A percentile compares a stretch with the other conserved stretches of the same genome.
These are phyloP conservation scores for Rhipidura dahli DNA, from an alignment of 2,113 vertebrate genomes.

Conservation along the genomic window DNA sequence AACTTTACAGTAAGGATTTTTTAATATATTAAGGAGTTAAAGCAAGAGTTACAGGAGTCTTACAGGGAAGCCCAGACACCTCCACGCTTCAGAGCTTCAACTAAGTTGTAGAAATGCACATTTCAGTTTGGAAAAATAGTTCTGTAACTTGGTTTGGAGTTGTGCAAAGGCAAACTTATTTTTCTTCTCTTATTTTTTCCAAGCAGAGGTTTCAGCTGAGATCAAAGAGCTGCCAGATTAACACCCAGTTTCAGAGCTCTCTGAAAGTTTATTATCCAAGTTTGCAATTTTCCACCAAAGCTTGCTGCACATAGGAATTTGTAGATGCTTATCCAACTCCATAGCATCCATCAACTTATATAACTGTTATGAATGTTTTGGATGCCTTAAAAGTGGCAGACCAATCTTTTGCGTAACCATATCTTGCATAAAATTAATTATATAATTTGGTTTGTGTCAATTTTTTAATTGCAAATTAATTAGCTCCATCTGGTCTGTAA, in stretches of 20 bases:
- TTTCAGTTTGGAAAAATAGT: not conserved
- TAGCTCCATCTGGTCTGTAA: slow-evolving; percentile 71
- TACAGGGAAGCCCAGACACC: not conserved
- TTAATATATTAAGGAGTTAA: not conserved
- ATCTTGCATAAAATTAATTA: slow-evolving; percentile 64
- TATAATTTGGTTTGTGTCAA: slow-evolving; percentile 68
- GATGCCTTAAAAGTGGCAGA: not conserved
- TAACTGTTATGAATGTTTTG: not conserved
- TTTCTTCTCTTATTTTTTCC: not conserved
- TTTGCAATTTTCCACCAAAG: not conserved
- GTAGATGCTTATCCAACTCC: not conserved
- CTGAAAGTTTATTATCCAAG: not conserved
- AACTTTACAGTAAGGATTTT: not conserved
- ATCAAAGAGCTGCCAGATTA: not conserved
- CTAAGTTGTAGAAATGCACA: not conserved
- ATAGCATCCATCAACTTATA: not conserved
- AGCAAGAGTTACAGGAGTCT: not conserved
- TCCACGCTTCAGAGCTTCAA: not conserved
- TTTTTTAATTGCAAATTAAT: slow-evolving; percentile 78
- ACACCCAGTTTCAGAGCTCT: not conserved
- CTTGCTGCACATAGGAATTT: not conserved
- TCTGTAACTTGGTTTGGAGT: not conserved
- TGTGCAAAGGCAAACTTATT: not conserved
- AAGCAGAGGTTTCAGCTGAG: not conserved
- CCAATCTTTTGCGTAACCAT: not conserved